Conservation (phyloP, 2,797 vertebrate genomes). For the Lagodon rhomboides region DNA sequence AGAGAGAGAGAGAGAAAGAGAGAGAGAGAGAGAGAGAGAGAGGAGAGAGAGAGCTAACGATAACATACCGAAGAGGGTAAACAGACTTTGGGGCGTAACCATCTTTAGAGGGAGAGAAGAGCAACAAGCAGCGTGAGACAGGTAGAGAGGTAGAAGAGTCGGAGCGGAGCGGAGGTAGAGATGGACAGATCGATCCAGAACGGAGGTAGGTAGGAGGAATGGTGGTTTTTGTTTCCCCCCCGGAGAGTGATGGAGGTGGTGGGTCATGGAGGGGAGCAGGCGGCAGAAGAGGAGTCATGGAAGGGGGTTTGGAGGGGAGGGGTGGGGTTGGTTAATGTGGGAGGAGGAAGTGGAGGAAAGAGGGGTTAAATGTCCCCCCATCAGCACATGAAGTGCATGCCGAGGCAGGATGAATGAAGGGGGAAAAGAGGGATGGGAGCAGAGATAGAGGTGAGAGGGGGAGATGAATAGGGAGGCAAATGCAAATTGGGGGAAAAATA, state of each 20-base stretch:
- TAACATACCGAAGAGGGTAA: constrained; percentile 99
- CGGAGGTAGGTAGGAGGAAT: constrained; percentile 89
- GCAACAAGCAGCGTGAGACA: constrained; percentile 99
- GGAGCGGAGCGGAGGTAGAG: constrained; percentile 93
- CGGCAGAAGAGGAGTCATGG: constrained; percentile 55
- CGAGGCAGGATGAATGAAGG: constrained; percentile 53
- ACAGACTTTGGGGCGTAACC: constrained; percentile 99
- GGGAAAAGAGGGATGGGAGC: constrained; percentile 37
- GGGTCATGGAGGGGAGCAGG: constrained; percentile 93
- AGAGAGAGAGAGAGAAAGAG: constrained; percentile 70
- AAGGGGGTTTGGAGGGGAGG: not conserved
- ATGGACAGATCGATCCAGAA: constrained; percentile 99
- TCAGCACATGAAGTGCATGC: constrained; percentile 65
- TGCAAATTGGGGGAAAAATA: constrained; percentile 79
- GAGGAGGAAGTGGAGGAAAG: constrained; percentile 84
- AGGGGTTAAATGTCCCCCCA: constrained; percentile 46
- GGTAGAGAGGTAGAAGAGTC: constrained; percentile 98
- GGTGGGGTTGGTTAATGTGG: constrained; percentile 62
- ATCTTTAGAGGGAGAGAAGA: constrained; percentile 99
- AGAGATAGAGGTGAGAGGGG: constrained; percentile 32
- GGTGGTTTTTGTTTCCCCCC: constrained; percentile 91
- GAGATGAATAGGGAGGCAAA: constrained; percentile 72
- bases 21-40: constrained; percentile 81
- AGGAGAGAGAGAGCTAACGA: constrained; percentile 97
- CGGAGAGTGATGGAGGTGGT: constrained; percentile 98